Evolutionary conservation across 64 coral and sea anemone species (phyloP), one percentile per base, ranked within the genome.

Genomic region (Pachyseris speciosa): DNA sequence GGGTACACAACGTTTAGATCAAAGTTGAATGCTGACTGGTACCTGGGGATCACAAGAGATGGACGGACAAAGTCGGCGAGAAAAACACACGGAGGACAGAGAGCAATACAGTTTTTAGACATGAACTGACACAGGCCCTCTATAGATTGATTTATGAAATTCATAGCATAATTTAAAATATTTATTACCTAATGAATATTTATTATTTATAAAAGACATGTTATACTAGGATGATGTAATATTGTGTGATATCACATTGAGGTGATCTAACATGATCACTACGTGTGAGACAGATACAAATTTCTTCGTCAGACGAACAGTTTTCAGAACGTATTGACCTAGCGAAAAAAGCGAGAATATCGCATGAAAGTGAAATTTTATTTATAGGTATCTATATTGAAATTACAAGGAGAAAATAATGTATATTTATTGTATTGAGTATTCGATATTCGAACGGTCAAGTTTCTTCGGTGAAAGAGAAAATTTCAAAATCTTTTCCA

Each of bases 391-490:
- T 39, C 39, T 39, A 71, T 60, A 58, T 61, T 34, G 47, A 77
- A 77, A 51, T 4, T 36, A 26, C 33, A 71, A 71, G 22, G 20
- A 81, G 0, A 63, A 74, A 13, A 61, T 61, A 63, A 10, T 26
- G 3, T 81, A 81, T 41, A 61, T 81, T 30, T 60, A 38, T 61
- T 34, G 1, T 81, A 27, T 5, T 5, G 24, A 31, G 52, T 81
- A 61, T 81, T 81, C 77, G 77, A 81, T 63, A 81, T 81, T 81
- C 77, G 77, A 81, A 61, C 34, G 24, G 37, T 24, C 3, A 81
- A 12, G 51, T 61, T 81, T 61, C 53, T 81, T 61, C 39, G 2
- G n/a, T 40, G 20, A 81, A 81, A 81, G 13, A 40, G 10, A 63
- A 61, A 25, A n/a, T n/a, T n/a, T n/a, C n/a, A n/a, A n/a, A n/a